phyloP scores from a whole-genome alignment of 2,888 invertebrate genomes.

The Sarcophaga variegata region DNA sequence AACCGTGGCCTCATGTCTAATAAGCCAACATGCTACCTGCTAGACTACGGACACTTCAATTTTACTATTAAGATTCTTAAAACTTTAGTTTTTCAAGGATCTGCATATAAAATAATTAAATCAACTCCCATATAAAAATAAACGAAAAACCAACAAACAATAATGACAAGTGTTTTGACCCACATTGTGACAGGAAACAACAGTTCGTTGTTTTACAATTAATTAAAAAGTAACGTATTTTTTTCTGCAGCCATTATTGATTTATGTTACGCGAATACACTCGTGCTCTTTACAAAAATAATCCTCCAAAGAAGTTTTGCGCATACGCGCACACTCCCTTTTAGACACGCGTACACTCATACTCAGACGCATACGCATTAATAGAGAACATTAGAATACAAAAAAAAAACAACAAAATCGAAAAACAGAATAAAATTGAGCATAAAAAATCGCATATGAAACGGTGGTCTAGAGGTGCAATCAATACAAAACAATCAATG shows the following conservation, averaged over 20 bases:
- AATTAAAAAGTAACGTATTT: constrained; percentile 60
- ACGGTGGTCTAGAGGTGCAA: constrained; percentile 11
- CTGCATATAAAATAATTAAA: too few species aligned
- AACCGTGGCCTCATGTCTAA: too few species aligned
- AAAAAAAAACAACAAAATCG: too few species aligned
- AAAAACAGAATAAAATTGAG: neutral
- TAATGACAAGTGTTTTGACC: constrained; percentile 51
- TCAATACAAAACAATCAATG: neutral
- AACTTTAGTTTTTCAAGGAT: too few species aligned
- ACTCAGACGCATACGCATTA: too few species aligned
- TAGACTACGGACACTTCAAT: too few species aligned
- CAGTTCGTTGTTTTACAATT: constrained; percentile 45
- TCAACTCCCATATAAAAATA: too few species aligned
- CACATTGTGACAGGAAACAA: constrained; percentile 62
- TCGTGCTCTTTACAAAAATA: neutral
- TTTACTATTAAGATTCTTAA: too few species aligned
- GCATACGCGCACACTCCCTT: constrained; percentile 11
- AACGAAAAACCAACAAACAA: neutral
- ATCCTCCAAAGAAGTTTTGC: constrained; percentile 25
- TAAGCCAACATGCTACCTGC: too few species aligned
- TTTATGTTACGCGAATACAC: constrained; percentile 14
- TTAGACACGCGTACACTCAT: too few species aligned
- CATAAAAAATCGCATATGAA: constrained; percentile 35
- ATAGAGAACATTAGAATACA: too few species aligned
- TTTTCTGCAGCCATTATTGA: neutral